phyloP scores from a whole-genome alignment of 2,797 vertebrate genomes.

The Chloroceryle amazona region DNA sequence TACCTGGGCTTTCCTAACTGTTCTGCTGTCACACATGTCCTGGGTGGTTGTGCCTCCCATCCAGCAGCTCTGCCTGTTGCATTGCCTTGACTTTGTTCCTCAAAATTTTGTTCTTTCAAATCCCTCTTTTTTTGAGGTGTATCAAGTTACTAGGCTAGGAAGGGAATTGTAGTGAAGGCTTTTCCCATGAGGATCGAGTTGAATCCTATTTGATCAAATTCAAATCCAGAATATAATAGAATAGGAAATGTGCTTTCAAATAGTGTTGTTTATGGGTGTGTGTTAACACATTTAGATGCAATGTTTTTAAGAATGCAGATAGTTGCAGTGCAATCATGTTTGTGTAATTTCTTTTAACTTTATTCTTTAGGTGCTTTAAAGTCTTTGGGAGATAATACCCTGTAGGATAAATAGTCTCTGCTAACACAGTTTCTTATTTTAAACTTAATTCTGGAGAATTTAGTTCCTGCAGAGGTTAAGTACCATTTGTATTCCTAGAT shows the following conservation, averaged over 20 bases:
- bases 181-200: background rate
- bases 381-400: background rate
- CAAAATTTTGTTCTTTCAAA: background rate
- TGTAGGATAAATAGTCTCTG: background rate
- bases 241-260: background rate
- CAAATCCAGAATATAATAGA: background rate
- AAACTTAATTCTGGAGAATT: background rate
- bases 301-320: background rate
- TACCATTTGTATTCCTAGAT: background rate
- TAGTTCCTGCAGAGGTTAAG: background rate
- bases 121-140: background rate
- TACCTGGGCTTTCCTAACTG: background rate
- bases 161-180: background rate
- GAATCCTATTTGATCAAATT: background rate
- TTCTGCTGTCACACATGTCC: accelerated
- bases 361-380: background rate
- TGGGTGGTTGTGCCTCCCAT: background rate
- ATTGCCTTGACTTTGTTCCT: background rate
- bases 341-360: background rate
- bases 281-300: background rate
- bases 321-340: background rate
- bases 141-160: background rate
- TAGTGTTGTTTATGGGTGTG: background rate
- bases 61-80: background rate
- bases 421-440: background rate